Percentiles rank a stretch among this genome's conserved stretches.
Conservation (phyloP, 2,113 vertebrate genomes). For the Phoenicopterus ruber region DNA sequence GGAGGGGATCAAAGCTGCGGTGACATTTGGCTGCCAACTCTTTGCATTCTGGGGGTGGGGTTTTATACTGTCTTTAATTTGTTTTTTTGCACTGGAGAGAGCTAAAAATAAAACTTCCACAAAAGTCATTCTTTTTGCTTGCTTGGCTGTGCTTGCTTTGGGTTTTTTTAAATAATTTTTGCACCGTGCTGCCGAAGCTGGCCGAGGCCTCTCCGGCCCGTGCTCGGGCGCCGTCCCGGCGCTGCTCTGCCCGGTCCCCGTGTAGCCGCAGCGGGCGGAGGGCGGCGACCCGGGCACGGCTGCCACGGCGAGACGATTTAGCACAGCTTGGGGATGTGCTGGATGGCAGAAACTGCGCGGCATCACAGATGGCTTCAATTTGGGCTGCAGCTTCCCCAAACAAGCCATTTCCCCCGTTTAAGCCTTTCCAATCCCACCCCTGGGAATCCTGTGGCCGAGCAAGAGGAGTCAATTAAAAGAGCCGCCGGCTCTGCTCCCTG, state of each 20-base stretch:
- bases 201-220: not conserved
- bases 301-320: fast-evolving
- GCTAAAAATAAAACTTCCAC: not conserved
- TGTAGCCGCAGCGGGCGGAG: not conserved
- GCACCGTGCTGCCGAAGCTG: fast-evolving
- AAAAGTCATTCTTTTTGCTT: not conserved
- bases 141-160: not conserved
- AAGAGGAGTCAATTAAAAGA: not conserved
- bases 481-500: not conserved
- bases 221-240: not conserved
- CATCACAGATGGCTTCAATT: not conserved
- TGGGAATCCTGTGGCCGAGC: not conserved
- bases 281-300: fast-evolving
- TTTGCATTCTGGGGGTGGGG: not conserved
- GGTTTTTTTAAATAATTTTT: not conserved
- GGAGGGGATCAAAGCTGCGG: not conserved
- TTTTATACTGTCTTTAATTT: not conserved
- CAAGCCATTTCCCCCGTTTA: not conserved
- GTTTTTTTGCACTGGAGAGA: not conserved
- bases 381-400: not conserved
- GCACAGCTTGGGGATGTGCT: not conserved
- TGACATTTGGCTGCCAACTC: slow-evolving; percentile 37
- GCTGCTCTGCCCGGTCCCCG: not conserved
- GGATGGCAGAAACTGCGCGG: fast-evolving
- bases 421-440: not conserved